Evolutionary conservation across 2,888 invertebrate genomes (phyloP), one percentile per base, ranked within the genome.

Genomic region (Cerceris ruficornis): DNA sequence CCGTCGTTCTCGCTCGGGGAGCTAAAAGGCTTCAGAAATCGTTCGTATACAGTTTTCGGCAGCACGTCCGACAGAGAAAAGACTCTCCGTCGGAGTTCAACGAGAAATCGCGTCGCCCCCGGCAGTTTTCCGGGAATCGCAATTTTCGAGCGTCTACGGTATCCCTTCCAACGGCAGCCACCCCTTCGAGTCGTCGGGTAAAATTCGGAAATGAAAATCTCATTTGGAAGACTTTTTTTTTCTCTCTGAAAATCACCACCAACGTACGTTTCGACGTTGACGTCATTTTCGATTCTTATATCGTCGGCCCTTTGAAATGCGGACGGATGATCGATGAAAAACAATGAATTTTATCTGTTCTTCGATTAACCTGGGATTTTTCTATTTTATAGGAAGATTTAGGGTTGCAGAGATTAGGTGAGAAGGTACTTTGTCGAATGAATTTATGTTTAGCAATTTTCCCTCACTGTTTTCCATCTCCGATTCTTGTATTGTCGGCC

Each of bases 1-100:
- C 4, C 28, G 28, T 28, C 66, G 54, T 79, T 79, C 72, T 74
- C 79, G 79, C 61, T 28, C 64, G 52, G 69, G 15, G 58, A 73
- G 78, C 79, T 79, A 79, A 79, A 79, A 79, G 79, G 79, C 76
- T 79, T 79, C 78, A 71, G 80, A 80, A 79, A 80, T 80, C 80
- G 79, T 80, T 79, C 79, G 79, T 75, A 28, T 28, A 75, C 79
- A 68, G 68, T 78, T 80, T 79, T 79, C 75, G 79, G 80, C 75
- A 64, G 64, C 61, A 57, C 64, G 66, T 67, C 62, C 70, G 79
- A 80, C 75, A 62, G 79, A 79, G 75, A 74, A 78, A 57, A 42
- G 64, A 64, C 79, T 75, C 28, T 28, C 60, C 50, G 74, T 55
- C 64, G 55, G 75, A 79, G 64, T 68, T 80, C 67, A 69, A 79